Conservation (phyloP, 2,888 invertebrate genomes). For the Ormyrus thymus region DNA sequence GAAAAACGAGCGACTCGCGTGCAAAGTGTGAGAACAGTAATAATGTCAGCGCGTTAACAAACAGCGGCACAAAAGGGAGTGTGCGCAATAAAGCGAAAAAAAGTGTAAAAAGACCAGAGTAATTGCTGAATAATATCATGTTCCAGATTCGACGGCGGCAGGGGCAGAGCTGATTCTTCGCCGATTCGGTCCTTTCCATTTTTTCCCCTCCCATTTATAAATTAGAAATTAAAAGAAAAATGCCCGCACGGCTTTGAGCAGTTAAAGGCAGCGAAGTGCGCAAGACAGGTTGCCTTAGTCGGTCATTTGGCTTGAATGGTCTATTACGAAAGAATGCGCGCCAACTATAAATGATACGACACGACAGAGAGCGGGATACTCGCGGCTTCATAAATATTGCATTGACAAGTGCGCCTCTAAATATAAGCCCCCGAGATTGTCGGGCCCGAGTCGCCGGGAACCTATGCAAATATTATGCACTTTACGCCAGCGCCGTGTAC, state of each 20-base stretch:
- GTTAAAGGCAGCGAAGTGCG: constrained; percentile 21
- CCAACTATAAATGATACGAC: constrained; percentile 49
- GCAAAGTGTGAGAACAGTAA: constrained; percentile 29
- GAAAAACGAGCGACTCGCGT: not conserved
- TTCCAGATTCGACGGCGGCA: constrained; percentile 10
- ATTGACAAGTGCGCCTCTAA: constrained; percentile 51
- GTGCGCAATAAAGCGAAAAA: not conserved
- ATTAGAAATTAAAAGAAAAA: constrained; percentile 37
- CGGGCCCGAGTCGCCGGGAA: not conserved
- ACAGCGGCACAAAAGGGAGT: constrained; percentile 20
- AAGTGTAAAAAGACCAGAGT: constrained; percentile 16
- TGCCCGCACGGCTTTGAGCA: constrained; percentile 24
- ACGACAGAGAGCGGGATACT: constrained; percentile 21
- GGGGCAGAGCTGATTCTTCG: constrained; percentile 2
- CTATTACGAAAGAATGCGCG: constrained; percentile 53
- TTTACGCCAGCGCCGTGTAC: constrained; percentile 6
- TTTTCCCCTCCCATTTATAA: constrained; percentile 22
- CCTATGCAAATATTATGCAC: constrained; percentile 45
- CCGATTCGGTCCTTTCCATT: not conserved
- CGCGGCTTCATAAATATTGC: constrained; percentile 54
- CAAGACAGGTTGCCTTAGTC: constrained; percentile 53
- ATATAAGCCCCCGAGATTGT: constrained; percentile 38
- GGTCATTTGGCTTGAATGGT: constrained; percentile 54
- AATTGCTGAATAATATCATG: constrained; percentile 40
- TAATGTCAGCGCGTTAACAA: constrained; percentile 9